These are phyloP conservation scores for Metallyticus violacea DNA, from an alignment of 2,888 invertebrate genomes.

Conservation along the genomic window DNA sequence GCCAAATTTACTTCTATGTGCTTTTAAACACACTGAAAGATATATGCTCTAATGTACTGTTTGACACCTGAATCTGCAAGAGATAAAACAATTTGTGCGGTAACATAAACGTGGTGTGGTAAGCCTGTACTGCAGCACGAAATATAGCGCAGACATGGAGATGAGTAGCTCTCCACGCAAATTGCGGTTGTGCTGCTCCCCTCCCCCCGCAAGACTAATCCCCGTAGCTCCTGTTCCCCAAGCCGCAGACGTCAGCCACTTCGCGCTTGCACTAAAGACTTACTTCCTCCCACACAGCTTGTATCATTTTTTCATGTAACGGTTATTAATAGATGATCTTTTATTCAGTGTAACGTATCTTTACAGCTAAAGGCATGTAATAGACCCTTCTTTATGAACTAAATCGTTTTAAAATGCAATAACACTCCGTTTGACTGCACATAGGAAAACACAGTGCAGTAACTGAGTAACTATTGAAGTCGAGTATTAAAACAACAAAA, in stretches of 20 bases:
- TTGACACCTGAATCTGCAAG: not conserved
- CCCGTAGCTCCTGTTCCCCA: not conserved
- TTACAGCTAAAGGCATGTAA: no score
- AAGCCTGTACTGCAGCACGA: not conserved
- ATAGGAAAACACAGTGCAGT: no score
- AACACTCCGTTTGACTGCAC: no score
- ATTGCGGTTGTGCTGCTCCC: not conserved
- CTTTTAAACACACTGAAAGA: no score
- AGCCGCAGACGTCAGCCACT: not conserved
- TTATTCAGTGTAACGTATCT: constrained; percentile 14
- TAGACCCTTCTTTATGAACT: no score
- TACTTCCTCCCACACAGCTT: not conserved
- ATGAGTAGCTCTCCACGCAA: not conserved
- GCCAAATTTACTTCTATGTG: no score
- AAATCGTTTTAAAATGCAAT: no score
- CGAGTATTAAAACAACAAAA: no score
- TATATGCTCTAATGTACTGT: no score
- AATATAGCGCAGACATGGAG: not conserved
- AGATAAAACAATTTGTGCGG: not conserved
- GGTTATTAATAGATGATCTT: constrained; percentile 20
- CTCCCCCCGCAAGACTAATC: not conserved
- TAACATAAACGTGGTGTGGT: not conserved
- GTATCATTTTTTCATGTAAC: constrained; percentile 1
- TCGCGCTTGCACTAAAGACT: not conserved
- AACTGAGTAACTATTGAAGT: no score